Evolutionary conservation across 37 sponge, comb jelly and placozoan species (phyloP), one percentile per base, ranked within the genome.

Genomic region (Haliclona indistincta): DNA sequence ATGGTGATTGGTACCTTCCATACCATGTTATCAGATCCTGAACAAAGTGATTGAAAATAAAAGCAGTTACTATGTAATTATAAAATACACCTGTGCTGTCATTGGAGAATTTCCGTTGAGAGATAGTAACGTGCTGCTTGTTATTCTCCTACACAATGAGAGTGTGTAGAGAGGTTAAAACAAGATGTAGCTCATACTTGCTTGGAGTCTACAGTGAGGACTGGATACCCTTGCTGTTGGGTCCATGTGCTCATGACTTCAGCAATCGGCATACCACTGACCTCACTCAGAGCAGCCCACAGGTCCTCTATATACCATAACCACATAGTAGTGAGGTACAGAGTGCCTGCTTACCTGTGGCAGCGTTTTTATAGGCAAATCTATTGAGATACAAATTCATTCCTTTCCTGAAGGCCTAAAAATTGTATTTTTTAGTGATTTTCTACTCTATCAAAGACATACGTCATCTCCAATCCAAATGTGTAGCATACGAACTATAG

Each of bases 181-280:
- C n/a, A n/a, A n/a, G n/a, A n/a, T 71, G 30, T 52, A 38, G 13
- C 13, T 30, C 39, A 38, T 29, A 90, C 89, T 83, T 94, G 86
- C 37, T 88, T 77, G 10, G 66, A 79, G 1, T 77, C 63, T 8
- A 91, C 92, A 29, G 73, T 49, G 44, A 98, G 64, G 28, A 98
- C 90, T 25, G 99, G 99, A 76, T 80, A 98, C 42, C 99, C 99
- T 86, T 94, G 89, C 84, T 98, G 84, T 37, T 76, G 60, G 32
- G 95, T 98, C 93, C 95, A 93, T 22, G 97, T 93, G 34, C 62
- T 65, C 97, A 97, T 97, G 52, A 97, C 90, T 71, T 77, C 43
- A 28, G 38, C 77, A 62, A 94, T 88, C 2, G 87, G 91, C 54
- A 80, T 86, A 33, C 76, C 79, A 64, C 88, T 90, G 44, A 85